Conservation (phyloP, 2,888 invertebrate genomes). For the Drosophila merina region DNA sequence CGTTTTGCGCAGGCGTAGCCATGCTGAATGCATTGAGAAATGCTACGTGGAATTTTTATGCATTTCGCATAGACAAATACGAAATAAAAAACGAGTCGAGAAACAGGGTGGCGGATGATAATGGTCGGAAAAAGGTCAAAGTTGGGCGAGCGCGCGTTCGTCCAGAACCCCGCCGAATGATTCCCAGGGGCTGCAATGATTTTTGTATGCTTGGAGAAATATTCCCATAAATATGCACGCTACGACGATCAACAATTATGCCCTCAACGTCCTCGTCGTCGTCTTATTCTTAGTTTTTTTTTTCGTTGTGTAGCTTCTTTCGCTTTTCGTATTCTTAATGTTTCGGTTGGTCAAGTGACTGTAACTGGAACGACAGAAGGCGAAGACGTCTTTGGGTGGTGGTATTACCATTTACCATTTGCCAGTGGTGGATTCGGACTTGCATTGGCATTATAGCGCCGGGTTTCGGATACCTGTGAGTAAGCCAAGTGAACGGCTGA, state of each 20-base stretch:
- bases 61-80: conserved; percentile 64
- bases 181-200: conserved; percentile 60
- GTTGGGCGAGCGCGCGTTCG: conserved; percentile 73
- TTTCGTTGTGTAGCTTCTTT: conserved; percentile 16
- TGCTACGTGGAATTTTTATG: conserved; percentile 68
- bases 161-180: conserved; percentile 62
- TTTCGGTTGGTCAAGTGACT: conserved; percentile 84
- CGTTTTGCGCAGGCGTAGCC: conserved; percentile 48
- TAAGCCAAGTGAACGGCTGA: conserved; percentile 68
- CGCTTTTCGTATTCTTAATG: conserved; percentile 77
- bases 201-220: conserved; percentile 57
- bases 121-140: conserved; percentile 71
- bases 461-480: conserved; percentile 50
- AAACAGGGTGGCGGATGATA: conserved; percentile 20
- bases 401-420: conserved; percentile 5
- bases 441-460: conserved; percentile 78
- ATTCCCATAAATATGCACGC: conserved; percentile 80
- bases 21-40: conserved; percentile 64
- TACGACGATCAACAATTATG: conserved; percentile 77
- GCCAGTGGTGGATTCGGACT: conserved; percentile 34
- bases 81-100: conserved; percentile 3
- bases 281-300: conserved; percentile 18
- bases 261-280: conserved; percentile 51
- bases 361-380: conserved; percentile 81
- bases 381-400: conserved; percentile 26